These are phyloP conservation scores for Gymnosoma rotundatum DNA, from an alignment of 2,888 invertebrate species.

Conservation along the genomic window DNA sequence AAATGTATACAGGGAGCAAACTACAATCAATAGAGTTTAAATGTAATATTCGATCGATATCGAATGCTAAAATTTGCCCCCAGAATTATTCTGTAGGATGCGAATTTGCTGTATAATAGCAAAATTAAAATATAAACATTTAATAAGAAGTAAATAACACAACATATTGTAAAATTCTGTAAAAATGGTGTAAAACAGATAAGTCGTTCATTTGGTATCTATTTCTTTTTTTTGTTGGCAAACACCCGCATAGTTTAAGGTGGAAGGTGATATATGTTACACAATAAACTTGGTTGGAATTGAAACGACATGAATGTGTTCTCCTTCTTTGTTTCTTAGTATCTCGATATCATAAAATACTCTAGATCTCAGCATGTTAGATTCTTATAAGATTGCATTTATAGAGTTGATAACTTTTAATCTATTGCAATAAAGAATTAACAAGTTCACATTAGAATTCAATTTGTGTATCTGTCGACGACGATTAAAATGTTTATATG, in stretches of 20 bases:
- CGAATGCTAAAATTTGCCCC: too few species aligned
- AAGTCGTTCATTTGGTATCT: too few species aligned
- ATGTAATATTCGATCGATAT: too few species aligned
- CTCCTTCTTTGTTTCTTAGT: not conserved
- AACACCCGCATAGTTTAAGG: slow-evolving; percentile 68
- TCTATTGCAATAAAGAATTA: slow-evolving; percentile 66
- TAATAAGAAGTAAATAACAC: slow-evolving; percentile 16
- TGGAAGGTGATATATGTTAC: slow-evolving; percentile 64
- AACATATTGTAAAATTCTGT: slow-evolving; percentile 7
- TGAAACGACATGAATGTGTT: slow-evolving; percentile 1
- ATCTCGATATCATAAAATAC: slow-evolving; percentile 48
- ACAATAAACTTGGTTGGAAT: slow-evolving; percentile 45
- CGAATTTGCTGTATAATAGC: too few species aligned
- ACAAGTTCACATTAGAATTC: slow-evolving; percentile 71
- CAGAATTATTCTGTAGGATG: too few species aligned
- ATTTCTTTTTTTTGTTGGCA: not conserved
- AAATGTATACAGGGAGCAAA: too few species aligned
- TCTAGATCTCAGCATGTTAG: slow-evolving; percentile 66
- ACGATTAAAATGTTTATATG: slow-evolving; percentile 18
- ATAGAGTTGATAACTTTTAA: slow-evolving; percentile 56
- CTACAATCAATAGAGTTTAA: too few species aligned
- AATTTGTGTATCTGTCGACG: slow-evolving; percentile 66
- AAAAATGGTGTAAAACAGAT: not conserved
- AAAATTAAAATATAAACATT: not conserved
- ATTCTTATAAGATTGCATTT: slow-evolving; percentile 56